Percentiles rank a stretch among this genome's conserved stretches.
Evolutionary conservation across 2,888 invertebrate species (phyloP).

Genomic region (Rhogogaster chlorosoma): DNA sequence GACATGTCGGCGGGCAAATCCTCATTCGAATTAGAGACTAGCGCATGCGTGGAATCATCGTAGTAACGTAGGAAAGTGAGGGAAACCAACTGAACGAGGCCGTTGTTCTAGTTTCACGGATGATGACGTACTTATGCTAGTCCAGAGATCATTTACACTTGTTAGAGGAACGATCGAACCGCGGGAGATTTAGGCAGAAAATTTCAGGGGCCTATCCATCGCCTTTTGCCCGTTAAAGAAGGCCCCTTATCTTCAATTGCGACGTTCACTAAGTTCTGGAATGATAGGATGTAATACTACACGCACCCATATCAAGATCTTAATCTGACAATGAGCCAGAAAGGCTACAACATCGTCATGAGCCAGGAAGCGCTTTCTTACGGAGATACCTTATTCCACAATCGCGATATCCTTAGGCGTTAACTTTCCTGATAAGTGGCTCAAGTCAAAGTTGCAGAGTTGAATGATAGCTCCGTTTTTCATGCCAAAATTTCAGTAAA

Average conservation of each 20-base stretch:
- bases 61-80: conserved; percentile 33
- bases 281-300: not conserved
- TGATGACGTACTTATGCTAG: conserved; percentile 43
- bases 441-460: conserved; percentile 18
- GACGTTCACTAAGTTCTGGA: not conserved
- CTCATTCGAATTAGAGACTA: conserved; percentile 42
- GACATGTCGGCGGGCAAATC: conserved; percentile 57
- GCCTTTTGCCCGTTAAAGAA: not conserved
- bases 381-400: not conserved
- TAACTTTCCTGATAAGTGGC: not conserved
- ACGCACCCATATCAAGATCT: not conserved
- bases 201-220: not conserved
- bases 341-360: not conserved
- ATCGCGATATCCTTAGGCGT: not conserved
- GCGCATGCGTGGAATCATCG: conserved; percentile 41
- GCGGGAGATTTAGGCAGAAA: not conserved
- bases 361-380: conserved; percentile 24
- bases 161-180: not conserved
- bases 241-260: not conserved
- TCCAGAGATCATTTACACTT: conserved; percentile 25
- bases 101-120: conserved; percentile 49
- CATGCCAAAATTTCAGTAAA: not conserved
- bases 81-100: conserved; percentile 39
- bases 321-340: conserved; percentile 16
- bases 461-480: not conserved